Evolutionary conservation across 2,113 vertebrate species (phyloP), one percentile per base, ranked within the genome.

Genomic region (Larimichthys crocea): DNA sequence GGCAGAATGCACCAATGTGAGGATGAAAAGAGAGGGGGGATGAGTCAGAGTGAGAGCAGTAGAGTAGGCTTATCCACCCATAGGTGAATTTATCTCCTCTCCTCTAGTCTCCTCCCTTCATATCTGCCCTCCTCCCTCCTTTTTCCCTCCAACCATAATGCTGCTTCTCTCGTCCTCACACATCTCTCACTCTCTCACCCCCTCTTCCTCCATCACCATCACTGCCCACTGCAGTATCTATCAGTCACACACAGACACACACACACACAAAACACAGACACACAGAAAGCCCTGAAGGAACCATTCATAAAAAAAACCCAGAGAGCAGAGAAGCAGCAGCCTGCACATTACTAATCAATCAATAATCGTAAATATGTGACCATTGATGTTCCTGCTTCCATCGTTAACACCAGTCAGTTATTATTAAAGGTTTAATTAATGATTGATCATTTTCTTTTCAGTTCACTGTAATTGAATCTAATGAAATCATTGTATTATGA

Each of bases 1-100:
- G 42, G 31, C 86, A 73, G 78, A 88, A 71, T 88, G 91, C 82
- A 87, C 89, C 92, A 91, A 61, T 81, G 80, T 80, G 64, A 70
- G 50, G 52, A 40, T 10, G 56, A 24, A 24, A 48, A 17, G 22
- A 48, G 56, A 42, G 63, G 22, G 46, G 68, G 70, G 57, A 19
- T 80, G 85, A 86, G 70, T 85, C 84, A 86, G 68, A 68, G 19
- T 14, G 40, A 17, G 7, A 52, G 80, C 55, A 29, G 48, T 3
- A 29, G 74, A 35, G 73, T n/a, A 61, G 42, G 42, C 35, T 64
- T 10, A 20, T 50, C 52, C 48, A 48, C 82, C 73, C 31, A 20
- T 29, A 52, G 1, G 16, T 42, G 31, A 66, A 57, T 49, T 0
- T 19, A 44, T 44, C 40, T 66, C n/a, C 53, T 79, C 42, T 22